A percentile compares a stretch with the other conserved stretches of the same genome.
Evolutionary conservation across 1,140 invertebrate genomes (phyloP).

Genomic region (Danaus plexippus): DNA sequence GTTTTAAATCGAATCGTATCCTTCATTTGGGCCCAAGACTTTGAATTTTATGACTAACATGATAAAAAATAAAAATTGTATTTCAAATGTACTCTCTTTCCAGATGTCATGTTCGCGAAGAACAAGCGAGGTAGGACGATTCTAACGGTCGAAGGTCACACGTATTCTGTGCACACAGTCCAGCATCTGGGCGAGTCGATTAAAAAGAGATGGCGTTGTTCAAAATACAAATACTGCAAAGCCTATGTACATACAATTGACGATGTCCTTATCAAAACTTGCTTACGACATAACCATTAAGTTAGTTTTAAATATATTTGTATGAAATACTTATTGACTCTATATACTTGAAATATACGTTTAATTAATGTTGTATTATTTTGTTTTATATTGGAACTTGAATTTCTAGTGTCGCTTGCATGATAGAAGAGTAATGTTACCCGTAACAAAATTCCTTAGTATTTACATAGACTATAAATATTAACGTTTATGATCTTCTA

Average conservation of each 20-base stretch:
- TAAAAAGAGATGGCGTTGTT: conserved; percentile 16
- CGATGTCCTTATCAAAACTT: conserved; percentile 10
- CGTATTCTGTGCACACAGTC: conserved; percentile 5
- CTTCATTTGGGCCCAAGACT: too few species aligned
- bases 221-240: conserved; percentile 17
- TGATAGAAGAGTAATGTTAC: too few species aligned
- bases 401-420: too few species aligned
- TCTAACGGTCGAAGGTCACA: conserved; percentile 1
- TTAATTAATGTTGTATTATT: too few species aligned
- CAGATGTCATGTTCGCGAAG: conserved; percentile 6
- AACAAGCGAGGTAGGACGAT: conserved; percentile 1
- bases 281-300: conserved; percentile 14
- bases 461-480: too few species aligned
- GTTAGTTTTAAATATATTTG: neutral
- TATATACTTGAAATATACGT: too few species aligned
- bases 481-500: too few species aligned
- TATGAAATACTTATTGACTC: neutral
- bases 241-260: conserved; percentile 13
- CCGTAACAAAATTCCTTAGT: too few species aligned
- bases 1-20: too few species aligned
- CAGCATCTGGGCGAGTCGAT: neutral
- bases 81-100: conserved; percentile 3
- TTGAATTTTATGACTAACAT: too few species aligned
- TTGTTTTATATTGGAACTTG: too few species aligned
- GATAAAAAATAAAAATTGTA: too few species aligned